Evolutionary conservation across 2,888 invertebrate genomes (phyloP).

Genomic region (Orthonychiurus folsomi): DNA sequence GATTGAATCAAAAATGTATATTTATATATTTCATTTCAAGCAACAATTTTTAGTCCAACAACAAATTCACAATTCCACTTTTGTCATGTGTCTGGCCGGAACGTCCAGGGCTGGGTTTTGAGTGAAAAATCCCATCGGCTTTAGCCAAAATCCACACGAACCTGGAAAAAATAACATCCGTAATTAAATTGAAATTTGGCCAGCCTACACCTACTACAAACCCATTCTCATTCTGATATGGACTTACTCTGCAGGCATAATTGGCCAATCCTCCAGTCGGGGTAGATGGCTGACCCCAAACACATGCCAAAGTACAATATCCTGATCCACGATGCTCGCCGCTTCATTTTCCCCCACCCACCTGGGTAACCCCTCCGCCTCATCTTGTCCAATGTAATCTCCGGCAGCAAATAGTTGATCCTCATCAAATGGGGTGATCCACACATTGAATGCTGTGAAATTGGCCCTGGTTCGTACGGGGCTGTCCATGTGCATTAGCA

Average conservation of each 20-base stretch:
- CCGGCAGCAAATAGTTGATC: conserved; percentile 26
- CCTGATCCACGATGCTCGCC: conserved; percentile 18
- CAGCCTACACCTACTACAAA: too few relatives aligned
- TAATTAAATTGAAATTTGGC: background rate
- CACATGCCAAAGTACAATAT: conserved; percentile 28
- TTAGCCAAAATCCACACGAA: conserved; percentile 21
- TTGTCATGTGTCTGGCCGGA: conserved; percentile 2
- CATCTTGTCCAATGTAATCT: conserved; percentile 16
- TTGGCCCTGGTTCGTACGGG: conserved; percentile 15
- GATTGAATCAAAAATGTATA: too few relatives aligned
- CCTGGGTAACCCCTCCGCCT: conserved; percentile 21
- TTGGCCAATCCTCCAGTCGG: conserved; percentile 22
- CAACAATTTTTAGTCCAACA: too few relatives aligned
- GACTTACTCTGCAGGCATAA: conserved; percentile 29
- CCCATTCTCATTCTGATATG: background rate
- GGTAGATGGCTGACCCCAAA: conserved; percentile 27
- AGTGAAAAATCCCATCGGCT: conserved; percentile 19
- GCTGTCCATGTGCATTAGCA: conserved; percentile 18
- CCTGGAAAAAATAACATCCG: background rate
- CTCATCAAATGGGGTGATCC: conserved; percentile 27
- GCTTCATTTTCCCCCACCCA: conserved; percentile 20
- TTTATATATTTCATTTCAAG: too few relatives aligned
- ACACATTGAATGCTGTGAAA: conserved; percentile 22
- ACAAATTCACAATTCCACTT: too few relatives aligned
- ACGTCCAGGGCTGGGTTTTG: conserved; percentile 22